Conservation (phyloP, 2,888 invertebrate genomes). For the Drosophila siamana region DNA sequence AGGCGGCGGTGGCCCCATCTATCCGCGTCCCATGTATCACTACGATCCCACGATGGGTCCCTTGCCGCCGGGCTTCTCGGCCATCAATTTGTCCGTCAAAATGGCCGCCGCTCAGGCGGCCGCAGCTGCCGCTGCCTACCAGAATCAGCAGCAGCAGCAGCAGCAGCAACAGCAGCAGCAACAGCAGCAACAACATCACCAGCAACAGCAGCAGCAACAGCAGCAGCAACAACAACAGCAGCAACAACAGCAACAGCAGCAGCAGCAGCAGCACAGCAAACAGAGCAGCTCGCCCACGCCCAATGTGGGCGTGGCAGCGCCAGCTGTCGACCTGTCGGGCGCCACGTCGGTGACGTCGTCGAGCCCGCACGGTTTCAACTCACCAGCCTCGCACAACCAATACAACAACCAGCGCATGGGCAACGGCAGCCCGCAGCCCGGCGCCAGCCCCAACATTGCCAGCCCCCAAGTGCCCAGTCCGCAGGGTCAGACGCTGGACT, state of each 20-base stretch:
- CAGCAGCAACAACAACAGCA: conserved; percentile 72
- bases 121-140: conserved; percentile 84
- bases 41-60: conserved; percentile 91
- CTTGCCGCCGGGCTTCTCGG: conserved; percentile 91
- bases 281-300: conserved; percentile 88
- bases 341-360: conserved; percentile 92
- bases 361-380: conserved; percentile 91
- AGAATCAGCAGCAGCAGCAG: conserved; percentile 81
- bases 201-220: conserved; percentile 70
- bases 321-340: conserved; percentile 94
- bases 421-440: conserved; percentile 92
- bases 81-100: conserved; percentile 94
- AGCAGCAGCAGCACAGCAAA: conserved; percentile 85
- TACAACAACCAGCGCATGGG: conserved; percentile 85
- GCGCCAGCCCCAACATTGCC: conserved; percentile 93
- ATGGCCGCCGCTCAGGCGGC: conserved; percentile 86
- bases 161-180: conserved; percentile 77
- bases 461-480: conserved; percentile 96
- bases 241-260: conserved; percentile 85
- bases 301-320: conserved; percentile 86
- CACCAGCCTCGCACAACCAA: conserved; percentile 84
- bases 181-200: conserved; percentile 79
- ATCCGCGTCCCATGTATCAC: conserved; percentile 94
- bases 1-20: conserved; percentile 88
- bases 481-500: conserved; percentile 95